Conservation (phyloP, 2,888 invertebrate genomes). For the Dinocampus coccinellae region DNA sequence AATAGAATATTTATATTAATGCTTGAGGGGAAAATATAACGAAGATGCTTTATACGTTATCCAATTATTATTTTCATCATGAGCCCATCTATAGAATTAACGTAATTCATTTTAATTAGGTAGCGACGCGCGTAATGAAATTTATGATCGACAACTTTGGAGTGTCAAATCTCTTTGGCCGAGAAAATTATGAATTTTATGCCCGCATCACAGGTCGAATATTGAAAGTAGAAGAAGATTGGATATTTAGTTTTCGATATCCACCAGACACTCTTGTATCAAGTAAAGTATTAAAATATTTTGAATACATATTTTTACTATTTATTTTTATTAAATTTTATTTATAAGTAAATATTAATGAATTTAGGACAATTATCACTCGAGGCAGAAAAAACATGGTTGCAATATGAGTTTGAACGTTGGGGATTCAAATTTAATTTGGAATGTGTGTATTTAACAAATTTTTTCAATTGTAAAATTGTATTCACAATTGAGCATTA, state of each 20-base stretch:
- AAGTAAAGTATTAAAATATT: conserved; percentile 64
- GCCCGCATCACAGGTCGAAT: conserved; percentile 94
- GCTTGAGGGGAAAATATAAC: background rate
- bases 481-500: background rate
- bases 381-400: conserved; percentile 91
- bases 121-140: conserved; percentile 96
- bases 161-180: conserved; percentile 93
- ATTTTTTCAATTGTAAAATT: background rate
- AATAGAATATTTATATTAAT: background rate
- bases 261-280: conserved; percentile 77
- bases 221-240: conserved; percentile 92
- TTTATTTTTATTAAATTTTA: conserved; percentile 7
- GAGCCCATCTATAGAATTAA: background rate
- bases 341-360: conserved; percentile 31
- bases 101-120: conserved; percentile 76
- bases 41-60: background rate
- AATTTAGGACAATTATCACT: conserved; percentile 84
- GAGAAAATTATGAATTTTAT: conserved; percentile 95
- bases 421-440: conserved; percentile 88
- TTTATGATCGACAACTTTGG: conserved; percentile 98
- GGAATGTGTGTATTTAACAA: conserved; percentile 75
- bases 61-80: background rate
- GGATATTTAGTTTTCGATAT: conserved; percentile 94
- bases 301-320: background rate
- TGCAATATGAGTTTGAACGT: conserved; percentile 90